A percentile compares a stretch with the other conserved stretches of the same genome.
These are phyloP conservation scores for Drosophila pseudoananassae DNA, from an alignment of 1,140 invertebrate species.

Conservation along the genomic window DNA sequence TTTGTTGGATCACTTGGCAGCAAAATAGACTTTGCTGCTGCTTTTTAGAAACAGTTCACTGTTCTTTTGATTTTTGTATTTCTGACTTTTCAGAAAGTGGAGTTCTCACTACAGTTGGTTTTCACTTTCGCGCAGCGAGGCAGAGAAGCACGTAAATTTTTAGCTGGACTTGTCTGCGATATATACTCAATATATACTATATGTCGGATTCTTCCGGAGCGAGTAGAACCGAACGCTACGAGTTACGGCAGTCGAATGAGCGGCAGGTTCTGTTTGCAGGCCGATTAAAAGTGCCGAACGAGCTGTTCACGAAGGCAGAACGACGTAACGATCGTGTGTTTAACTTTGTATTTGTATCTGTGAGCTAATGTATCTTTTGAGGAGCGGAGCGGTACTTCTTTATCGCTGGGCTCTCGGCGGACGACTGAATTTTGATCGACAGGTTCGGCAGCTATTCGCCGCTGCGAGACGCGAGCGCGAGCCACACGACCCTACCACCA, in stretches of 20 bases:
- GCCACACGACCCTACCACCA: slow-evolving; percentile 75
- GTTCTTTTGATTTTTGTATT: slow-evolving; percentile 17
- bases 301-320: slow-evolving; percentile 7
- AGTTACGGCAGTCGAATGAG: slow-evolving; percentile 69
- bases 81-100: slow-evolving; percentile 13
- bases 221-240: slow-evolving; percentile 69
- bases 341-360: slow-evolving; percentile 8
- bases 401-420: slow-evolving; percentile 78
- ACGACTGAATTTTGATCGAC: slow-evolving; percentile 84
- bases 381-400: slow-evolving; percentile 58
- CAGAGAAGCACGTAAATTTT: slow-evolving; percentile 58
- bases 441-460: slow-evolving; percentile 82
- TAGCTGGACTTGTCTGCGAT: slow-evolving; percentile 1
- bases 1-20: slow-evolving; percentile 64
- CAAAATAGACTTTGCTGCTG: slow-evolving; percentile 60
- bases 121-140: slow-evolving; percentile 67
- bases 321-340: slow-evolving; percentile 36
- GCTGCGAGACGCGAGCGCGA: slow-evolving; percentile 67
- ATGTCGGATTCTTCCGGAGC: slow-evolving; percentile 28
- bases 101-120: slow-evolving; percentile 45
- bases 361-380: slow-evolving; percentile 15
- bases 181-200: not conserved
- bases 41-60: slow-evolving; percentile 28
- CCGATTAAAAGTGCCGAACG: slow-evolving; percentile 68
- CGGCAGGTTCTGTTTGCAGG: slow-evolving; percentile 69